phyloP scores from a whole-genome alignment of 2,888 invertebrate species.

The Pyrocoelia pectoralis region DNA sequence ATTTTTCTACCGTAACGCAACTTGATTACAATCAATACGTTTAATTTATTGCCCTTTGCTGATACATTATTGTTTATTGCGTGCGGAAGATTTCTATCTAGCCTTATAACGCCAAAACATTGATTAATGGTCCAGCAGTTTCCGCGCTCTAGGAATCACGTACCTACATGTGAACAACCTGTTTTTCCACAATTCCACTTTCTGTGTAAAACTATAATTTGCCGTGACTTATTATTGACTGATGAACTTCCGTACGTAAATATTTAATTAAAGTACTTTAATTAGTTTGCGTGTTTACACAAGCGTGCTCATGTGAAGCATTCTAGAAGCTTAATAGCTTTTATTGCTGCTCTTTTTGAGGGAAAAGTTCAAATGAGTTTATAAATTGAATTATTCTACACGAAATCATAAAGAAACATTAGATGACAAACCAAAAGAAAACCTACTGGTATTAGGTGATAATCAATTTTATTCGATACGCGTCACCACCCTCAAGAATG shows the following conservation, averaged over 20 bases:
- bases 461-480: too few species aligned
- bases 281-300: not conserved
- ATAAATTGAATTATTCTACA: too few species aligned
- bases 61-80: not conserved
- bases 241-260: conserved; percentile 10
- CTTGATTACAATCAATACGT: not conserved
- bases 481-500: too few species aligned
- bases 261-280: not conserved
- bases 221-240: not conserved
- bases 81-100: not conserved
- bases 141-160: conserved; percentile 16
- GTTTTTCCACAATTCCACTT: conserved; percentile 18
- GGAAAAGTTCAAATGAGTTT: not conserved
- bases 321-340: not conserved
- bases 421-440: too few species aligned
- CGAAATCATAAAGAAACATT: too few species aligned
- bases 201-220: not conserved
- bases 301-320: not conserved
- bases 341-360: not conserved
- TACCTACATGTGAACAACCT: conserved; percentile 23
- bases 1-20: conserved; percentile 3
- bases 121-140: conserved; percentile 23
- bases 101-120: conserved; percentile 11
- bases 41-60: not conserved
- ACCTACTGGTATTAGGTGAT: too few species aligned